Conservation (phyloP, 1,140 invertebrate genomes). For the Hermetia illucens region DNA sequence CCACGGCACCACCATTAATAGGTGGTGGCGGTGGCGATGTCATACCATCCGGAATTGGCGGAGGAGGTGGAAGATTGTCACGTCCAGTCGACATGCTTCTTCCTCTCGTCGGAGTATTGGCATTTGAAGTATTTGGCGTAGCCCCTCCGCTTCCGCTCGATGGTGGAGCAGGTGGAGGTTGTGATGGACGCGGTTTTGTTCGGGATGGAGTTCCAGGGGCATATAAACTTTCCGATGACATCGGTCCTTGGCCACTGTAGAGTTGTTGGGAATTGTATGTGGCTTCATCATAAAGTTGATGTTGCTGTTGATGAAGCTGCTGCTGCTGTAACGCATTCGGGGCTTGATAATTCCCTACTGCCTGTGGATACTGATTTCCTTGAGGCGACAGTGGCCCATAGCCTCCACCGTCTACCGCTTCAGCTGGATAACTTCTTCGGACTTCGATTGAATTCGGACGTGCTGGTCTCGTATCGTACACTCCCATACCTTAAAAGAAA, state of each 20-base stretch:
- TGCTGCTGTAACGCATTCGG: constrained; percentile 29
- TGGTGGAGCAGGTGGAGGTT: constrained; percentile 76
- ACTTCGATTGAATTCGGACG: constrained; percentile 66
- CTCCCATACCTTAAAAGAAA: constrained; percentile 19
- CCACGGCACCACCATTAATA: constrained; percentile 26
- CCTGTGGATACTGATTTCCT: constrained; percentile 11
- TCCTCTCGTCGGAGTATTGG: constrained; percentile 51
- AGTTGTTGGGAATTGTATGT: constrained; percentile 29
- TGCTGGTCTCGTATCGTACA: constrained; percentile 38
- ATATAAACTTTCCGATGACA: constrained; percentile 37
- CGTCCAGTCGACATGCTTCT: constrained; percentile 49
- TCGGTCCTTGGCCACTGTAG: constrained; percentile 25
- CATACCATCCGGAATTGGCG: constrained; percentile 56
- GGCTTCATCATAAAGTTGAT: constrained; percentile 22
- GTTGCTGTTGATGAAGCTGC: constrained; percentile 12
- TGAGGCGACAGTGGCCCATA: constrained; percentile 28
- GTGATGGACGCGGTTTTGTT: constrained; percentile 54
- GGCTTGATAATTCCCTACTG: constrained; percentile 13
- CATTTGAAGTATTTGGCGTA: constrained; percentile 50
- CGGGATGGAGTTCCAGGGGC: constrained; percentile 39
- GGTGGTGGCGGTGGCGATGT: constrained; percentile 32
- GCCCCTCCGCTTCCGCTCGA: constrained; percentile 47
- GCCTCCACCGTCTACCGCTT: constrained; percentile 37
- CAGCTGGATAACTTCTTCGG: constrained; percentile 43
- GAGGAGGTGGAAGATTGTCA: constrained; percentile 69